A percentile compares a stretch with the other conserved stretches of the same genome.
phyloP scores from a whole-genome alignment of 2,797 vertebrate genomes.

The Telmatherina bonti region DNA sequence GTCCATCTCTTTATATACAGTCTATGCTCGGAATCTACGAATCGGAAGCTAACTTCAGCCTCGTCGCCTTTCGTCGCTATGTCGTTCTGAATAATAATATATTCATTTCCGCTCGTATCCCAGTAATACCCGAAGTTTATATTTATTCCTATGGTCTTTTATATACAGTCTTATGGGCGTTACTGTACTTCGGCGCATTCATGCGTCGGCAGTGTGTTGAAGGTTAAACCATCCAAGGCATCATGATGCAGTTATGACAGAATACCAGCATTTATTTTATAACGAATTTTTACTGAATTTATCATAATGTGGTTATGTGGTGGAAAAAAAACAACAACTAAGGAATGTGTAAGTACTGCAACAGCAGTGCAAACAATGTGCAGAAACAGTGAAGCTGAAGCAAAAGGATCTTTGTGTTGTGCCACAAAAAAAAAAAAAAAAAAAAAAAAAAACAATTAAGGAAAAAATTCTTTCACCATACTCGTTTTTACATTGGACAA shows the following conservation, averaged over 20 bases:
- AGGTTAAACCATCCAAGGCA: slow-evolving; percentile 63
- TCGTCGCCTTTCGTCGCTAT: too few species aligned
- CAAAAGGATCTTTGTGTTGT: slow-evolving; percentile 46
- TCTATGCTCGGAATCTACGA: too few species aligned
- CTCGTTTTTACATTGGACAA: slow-evolving; percentile 38
- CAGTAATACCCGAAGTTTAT: too few species aligned
- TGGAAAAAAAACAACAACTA: slow-evolving; percentile 13
- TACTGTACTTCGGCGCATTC: too few species aligned
- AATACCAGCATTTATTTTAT: slow-evolving; percentile 51
- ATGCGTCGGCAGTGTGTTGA: too few species aligned
- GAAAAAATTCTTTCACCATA: slow-evolving; percentile 25
- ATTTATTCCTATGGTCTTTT: too few species aligned
- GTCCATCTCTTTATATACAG: too few species aligned
- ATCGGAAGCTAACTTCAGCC: too few species aligned
- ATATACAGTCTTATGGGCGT: too few species aligned
- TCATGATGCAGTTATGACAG: slow-evolving; percentile 54
- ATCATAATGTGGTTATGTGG: slow-evolving; percentile 52
- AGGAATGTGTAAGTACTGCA: slow-evolving; percentile 71
- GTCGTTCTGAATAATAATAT: too few species aligned
- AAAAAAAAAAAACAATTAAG: neutral
- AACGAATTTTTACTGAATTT: slow-evolving; percentile 20
- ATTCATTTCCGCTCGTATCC: too few species aligned
- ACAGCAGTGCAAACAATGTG: slow-evolving; percentile 70
- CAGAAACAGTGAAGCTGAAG: slow-evolving; percentile 57
- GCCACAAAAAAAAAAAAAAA: slow-evolving; percentile 48